Conservation (phyloP, 2,888 invertebrate species). For the Polydrusus cervinus region DNA sequence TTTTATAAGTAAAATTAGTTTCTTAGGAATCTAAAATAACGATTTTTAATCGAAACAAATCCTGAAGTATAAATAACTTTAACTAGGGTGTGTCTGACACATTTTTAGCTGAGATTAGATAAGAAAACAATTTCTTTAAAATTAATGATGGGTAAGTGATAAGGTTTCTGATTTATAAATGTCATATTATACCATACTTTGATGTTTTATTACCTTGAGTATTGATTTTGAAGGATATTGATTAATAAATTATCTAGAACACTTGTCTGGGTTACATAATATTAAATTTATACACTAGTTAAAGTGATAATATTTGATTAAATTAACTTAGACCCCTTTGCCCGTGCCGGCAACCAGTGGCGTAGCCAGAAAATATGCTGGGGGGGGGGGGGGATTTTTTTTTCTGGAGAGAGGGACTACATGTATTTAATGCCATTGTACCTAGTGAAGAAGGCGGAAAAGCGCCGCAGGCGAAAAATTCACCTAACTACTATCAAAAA, state of each 20-base stretch:
- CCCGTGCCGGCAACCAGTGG: no score
- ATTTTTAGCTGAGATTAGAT: background rate
- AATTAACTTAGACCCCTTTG: no score
- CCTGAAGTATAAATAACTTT: background rate
- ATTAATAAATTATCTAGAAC: background rate
- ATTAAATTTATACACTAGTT: conserved; percentile 1
- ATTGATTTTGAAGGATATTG: background rate
- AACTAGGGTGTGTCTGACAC: background rate
- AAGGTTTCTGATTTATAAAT: background rate
- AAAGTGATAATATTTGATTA: no score
- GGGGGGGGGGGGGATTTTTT: no score
- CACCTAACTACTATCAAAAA: no score
- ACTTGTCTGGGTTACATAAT: conserved; percentile 17
- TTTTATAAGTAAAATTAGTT: background rate
- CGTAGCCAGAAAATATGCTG: no score
- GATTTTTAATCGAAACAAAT: background rate
- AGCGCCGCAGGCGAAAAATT: no score
- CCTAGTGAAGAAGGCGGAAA: no score
- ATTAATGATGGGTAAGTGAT: no score
- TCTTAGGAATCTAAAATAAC: background rate
- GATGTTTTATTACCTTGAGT: background rate
- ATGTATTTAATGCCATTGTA: no score
- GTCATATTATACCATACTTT: no score
- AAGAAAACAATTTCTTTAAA: background rate
- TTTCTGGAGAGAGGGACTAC: no score